Evolutionary conservation across 1,140 invertebrate genomes (phyloP), one percentile per base, ranked within the genome.

Genomic region (Diploscapter pachys): DNA sequence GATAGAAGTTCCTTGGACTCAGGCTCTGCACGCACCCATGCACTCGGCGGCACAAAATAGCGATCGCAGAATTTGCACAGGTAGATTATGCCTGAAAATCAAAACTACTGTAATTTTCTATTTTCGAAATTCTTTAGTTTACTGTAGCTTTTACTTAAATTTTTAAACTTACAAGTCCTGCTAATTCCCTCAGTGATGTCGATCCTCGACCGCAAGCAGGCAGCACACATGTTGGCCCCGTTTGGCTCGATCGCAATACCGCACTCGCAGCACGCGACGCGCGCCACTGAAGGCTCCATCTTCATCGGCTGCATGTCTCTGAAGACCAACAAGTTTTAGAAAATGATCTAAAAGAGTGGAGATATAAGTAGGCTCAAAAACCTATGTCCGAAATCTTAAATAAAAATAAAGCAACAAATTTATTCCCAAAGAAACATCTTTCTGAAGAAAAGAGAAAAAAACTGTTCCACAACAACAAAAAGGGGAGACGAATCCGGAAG

Each of bases 141-240:
- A 5, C 59, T 31, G 55, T 2, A 5, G 55, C 50, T 63, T 61
- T n/a, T 48, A 31, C 50, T 31, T 31, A 74, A 51, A 51, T 71
- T 85, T 66, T 81, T 83, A 4, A 86, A 67, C 31, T 82, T 81
- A 70, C 82, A 81, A 57, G 96, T 94, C 87, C 98, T 98, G 0
- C 94, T 93, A 86, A 99, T 98, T 49, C 91, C 92, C 85, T 95
- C 93, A 49, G 94, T 95, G 57, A 99, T 98, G 83, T 99, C 96
- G 11, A 98, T 91, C 84, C 92, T 89, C 55, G 91, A 91, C 56
- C 95, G 88, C 11, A 99, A 87, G 88, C 96, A 99, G 48, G 90
- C 91, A 0, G 95, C 92, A 87, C 96, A 99, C 93, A 96, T 98
- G 86, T 98, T 98, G 3, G 94, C 90, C 5, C 94, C 92, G 89